Conservation (phyloP, 2,113 vertebrate genomes). For the Prolemur simus region DNA sequence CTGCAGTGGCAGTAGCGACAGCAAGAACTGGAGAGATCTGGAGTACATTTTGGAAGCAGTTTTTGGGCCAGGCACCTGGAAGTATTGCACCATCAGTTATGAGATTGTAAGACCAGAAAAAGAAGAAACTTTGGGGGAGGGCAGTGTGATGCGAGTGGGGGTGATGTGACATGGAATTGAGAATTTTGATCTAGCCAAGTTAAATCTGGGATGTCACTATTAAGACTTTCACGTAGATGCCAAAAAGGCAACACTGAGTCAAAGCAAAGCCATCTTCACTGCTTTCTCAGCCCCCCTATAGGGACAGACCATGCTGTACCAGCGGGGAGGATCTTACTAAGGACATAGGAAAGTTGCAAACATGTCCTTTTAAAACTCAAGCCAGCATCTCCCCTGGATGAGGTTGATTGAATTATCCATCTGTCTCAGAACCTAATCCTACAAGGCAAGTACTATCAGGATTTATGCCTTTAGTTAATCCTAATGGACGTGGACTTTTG, state of each 20-base stretch:
- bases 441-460: conserved; percentile 3
- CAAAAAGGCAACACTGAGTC: background rate
- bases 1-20: background rate
- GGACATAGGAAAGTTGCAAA: background rate
- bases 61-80: background rate
- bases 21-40: background rate
- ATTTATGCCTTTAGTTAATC: conserved; percentile 38
- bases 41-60: background rate
- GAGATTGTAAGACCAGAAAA: background rate
- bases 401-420: background rate
- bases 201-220: background rate
- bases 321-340: background rate
- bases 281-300: background rate
- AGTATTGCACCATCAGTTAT: background rate
- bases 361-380: conserved; percentile 28
- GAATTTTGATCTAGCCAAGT: background rate
- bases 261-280: background rate
- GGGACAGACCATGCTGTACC: background rate
- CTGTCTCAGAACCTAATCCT: conserved; percentile 34
- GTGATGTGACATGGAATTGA: background rate
- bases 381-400: background rate
- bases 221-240: background rate
- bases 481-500: background rate
- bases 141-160: background rate
- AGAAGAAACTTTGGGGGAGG: background rate